Conservation (phyloP, 2,797 vertebrate species). For the Gymnoscopelus braueri region DNA sequence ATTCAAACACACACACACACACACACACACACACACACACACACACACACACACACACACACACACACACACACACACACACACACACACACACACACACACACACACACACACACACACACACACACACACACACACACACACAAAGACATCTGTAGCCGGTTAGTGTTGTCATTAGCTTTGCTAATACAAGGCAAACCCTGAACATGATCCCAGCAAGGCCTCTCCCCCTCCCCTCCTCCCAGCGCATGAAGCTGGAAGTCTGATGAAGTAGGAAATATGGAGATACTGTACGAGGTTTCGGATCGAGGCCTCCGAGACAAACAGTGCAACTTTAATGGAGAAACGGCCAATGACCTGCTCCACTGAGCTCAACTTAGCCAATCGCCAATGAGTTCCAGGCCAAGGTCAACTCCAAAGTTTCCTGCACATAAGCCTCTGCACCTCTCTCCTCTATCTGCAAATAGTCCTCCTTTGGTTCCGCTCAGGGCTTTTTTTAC, state of each 20-base stretch:
- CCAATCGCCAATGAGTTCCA: constrained; percentile 21
- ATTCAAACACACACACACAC: constrained; percentile 28
- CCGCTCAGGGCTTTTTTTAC: background rate
- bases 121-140: background rate
- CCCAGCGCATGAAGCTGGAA: background rate
- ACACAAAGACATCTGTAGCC: background rate
- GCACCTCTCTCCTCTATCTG: background rate
- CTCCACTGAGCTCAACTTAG: constrained; percentile 28
- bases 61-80: constrained; percentile 12
- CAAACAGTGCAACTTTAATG: background rate
- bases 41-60: constrained; percentile 5
- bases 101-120: constrained; percentile 5
- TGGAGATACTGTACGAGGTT: no score
- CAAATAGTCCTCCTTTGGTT: background rate
- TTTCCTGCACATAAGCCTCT: no score
- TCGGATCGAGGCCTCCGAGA: background rate
- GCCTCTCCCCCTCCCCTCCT: background rate
- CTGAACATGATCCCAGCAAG: constrained; percentile 29
- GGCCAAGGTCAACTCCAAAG: constrained; percentile 2
- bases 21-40: background rate
- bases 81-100: constrained; percentile 1
- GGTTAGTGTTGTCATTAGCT: constrained; percentile 31
- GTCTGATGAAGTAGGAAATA: no score
- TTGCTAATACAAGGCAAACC: constrained; percentile 14
- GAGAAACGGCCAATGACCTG: constrained; percentile 32